A percentile compares a stretch with the other conserved stretches of the same genome.
Conservation (phyloP, 2,113 vertebrate genomes). For the Struthio camelus region DNA sequence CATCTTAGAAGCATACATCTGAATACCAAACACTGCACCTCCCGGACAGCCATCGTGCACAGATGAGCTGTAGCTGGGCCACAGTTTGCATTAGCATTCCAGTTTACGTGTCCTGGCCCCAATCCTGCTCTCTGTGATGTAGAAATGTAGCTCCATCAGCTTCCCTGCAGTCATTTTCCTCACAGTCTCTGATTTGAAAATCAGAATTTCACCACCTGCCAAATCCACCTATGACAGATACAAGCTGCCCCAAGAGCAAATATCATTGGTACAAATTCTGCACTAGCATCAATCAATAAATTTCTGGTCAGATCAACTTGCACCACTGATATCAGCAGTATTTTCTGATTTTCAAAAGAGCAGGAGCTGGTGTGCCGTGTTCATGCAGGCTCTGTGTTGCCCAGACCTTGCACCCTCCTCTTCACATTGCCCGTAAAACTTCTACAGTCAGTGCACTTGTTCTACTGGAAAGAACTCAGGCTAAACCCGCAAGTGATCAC, state of each 20-base stretch:
- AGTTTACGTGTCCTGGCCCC: neutral
- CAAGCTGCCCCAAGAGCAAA: neutral
- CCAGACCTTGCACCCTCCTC: neutral
- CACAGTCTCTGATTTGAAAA: neutral
- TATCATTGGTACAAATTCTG: neutral
- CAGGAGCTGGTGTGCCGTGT: neutral
- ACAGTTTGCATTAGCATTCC: neutral
- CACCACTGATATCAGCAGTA: neutral
- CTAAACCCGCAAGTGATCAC: neutral
- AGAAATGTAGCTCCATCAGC: neutral
- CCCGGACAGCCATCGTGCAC: neutral
- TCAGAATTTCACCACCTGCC: neutral
- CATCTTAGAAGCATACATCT: neutral
- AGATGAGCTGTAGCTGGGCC: neutral
- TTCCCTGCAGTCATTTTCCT: neutral
- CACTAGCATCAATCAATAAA: neutral
- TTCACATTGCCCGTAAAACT: neutral
- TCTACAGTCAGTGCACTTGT: neutral
- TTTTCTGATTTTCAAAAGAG: neutral
- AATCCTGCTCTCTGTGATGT: neutral
- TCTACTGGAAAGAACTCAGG: accelerated
- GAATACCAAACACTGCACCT: neutral
- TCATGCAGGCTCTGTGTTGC: neutral
- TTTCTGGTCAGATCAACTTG: neutral
- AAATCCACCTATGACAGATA: neutral